Percentiles rank a stretch among this genome's conserved stretches.
phyloP scores from a whole-genome alignment of 1,140 invertebrate species.

The Dolichoris vasculosae region DNA sequence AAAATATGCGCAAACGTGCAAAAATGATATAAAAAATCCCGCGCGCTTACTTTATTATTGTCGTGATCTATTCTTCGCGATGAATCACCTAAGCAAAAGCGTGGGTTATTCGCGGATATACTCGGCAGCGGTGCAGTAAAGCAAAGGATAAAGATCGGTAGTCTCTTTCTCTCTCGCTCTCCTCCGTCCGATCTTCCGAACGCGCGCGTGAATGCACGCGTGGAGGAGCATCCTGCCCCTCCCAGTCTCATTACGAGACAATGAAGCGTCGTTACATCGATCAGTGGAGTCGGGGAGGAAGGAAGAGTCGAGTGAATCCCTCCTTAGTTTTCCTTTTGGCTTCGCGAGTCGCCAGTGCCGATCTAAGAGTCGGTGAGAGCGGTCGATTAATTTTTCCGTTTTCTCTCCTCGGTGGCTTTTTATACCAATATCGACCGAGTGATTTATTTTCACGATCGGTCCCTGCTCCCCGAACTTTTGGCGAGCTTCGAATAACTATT shows the following conservation, averaged over 20 bases:
- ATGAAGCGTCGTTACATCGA: slow-evolving; percentile 69
- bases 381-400: too few species aligned
- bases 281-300: slow-evolving; percentile 54
- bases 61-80: not conserved
- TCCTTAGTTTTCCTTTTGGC: not conserved
- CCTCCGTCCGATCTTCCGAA: not conserved
- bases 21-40: slow-evolving; percentile 8
- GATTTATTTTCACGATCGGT: not conserved
- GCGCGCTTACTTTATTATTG: not conserved
- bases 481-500: not conserved
- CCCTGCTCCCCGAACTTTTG: not conserved
- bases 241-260: slow-evolving; percentile 70
- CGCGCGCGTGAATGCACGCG: not conserved
- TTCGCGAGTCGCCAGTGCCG: not conserved
- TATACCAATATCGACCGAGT: not conserved
- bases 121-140: slow-evolving; percentile 13
- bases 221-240: slow-evolving; percentile 68
- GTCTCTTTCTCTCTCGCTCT: not conserved
- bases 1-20: not conserved
- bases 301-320: slow-evolving; percentile 53
- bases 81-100: slow-evolving; percentile 35
- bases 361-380: not conserved
- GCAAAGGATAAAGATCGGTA: slow-evolving; percentile 33
- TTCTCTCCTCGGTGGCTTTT: not conserved
- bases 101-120: slow-evolving; percentile 7